Evolutionary conservation across 1,140 invertebrate genomes (phyloP), one percentile per base, ranked within the genome.

Genomic region (Drosophila asahinai): DNA sequence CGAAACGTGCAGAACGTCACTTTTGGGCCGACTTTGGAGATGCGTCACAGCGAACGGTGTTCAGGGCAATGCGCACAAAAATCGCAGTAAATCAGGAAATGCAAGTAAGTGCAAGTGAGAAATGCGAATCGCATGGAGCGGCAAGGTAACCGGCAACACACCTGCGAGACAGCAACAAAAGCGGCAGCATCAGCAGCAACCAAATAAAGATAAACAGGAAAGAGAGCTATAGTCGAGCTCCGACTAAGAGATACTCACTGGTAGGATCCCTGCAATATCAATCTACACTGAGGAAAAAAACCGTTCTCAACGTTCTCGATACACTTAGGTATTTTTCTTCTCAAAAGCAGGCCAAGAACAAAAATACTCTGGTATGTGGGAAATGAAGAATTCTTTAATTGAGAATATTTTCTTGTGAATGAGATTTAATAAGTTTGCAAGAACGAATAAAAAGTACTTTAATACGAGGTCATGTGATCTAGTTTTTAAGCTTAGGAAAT

Each of bases 1-100:
- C 68, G 42, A 71, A 82, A 86, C 82, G 82, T 84, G 82, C 82
- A 74, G 83, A 84, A 86, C 78, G 82, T 82, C 82, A 86, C 70
- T 86, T 75, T 70, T 42, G 76, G 54, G 25, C 51, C 73, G 22
- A 57, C 51, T 54, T 38, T 25, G 15, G 58, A 71, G 83, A 75
- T 89, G 84, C 84, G 84, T 89, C 84, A 89, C 86, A 66, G 66
- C 77, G 75, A 76, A 77, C 78, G 66, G 57, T 75, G 61, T 79
- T 61, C 30, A 64, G 57, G 73, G 49, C 47, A 70, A 74, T 81
- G 49, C 58, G 61, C 70, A 65, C 59, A 81, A 79, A 48, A 48
- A 67, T 6, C 36, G 22, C 38, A 30, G 71, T 22, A 73, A 73
- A 79, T 89, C 86, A 90, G 84, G 86, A 89, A 89, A 84, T 90